Conservation (phyloP, 2,113 vertebrate genomes). For the Amazona guildingii region DNA sequence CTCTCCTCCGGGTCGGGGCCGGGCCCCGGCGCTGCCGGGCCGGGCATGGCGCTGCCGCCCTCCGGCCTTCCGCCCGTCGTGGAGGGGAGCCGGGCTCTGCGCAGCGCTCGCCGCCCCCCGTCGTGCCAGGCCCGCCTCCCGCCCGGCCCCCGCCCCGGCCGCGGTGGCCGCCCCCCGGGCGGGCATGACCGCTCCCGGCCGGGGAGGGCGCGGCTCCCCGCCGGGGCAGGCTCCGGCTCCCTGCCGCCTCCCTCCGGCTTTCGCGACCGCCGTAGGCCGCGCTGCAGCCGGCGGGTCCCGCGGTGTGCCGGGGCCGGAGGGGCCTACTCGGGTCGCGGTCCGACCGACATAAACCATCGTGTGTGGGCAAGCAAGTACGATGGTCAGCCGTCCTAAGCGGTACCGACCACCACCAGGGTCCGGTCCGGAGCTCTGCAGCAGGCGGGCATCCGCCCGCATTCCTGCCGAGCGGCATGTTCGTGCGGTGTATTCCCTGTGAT, state of each 20-base stretch:
- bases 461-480: rapidly evolving
- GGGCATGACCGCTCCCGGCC: too few relatives aligned
- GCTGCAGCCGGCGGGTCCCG: too few relatives aligned
- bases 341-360: rapidly evolving
- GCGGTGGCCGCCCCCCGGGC: not conserved
- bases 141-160: not conserved
- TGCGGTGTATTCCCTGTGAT: rapidly evolving
- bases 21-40: constrained; percentile 3
- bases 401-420: rapidly evolving
- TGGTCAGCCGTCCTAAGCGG: rapidly evolving
- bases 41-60: not conserved
- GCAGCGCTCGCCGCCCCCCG: not conserved
- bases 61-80: not conserved
- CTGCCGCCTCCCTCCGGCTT: too few relatives aligned
- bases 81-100: not conserved
- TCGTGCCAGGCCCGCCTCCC: too few relatives aligned
- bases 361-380: rapidly evolving
- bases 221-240: too few relatives aligned
- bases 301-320: too few relatives aligned
- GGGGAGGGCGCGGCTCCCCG: not conserved
- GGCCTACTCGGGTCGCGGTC: not conserved
- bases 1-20: constrained; percentile 76
- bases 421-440: rapidly evolving
- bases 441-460: rapidly evolving
- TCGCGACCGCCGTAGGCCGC: not conserved